Evolutionary conservation across 2,888 invertebrate species (phyloP).

Genomic region (Drosophila greeni): DNA sequence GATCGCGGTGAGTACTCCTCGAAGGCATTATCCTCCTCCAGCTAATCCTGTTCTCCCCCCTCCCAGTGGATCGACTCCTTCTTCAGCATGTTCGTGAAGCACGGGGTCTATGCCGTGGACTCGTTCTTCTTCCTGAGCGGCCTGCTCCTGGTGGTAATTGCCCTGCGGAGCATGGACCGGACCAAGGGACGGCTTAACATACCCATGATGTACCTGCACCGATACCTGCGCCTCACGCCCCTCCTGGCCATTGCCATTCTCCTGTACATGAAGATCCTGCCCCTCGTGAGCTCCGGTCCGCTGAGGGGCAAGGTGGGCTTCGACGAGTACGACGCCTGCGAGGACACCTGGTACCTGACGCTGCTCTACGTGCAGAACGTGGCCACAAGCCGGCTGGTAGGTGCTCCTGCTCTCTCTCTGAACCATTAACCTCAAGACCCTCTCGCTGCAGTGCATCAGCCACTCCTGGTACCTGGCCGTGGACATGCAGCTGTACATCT

Average conservation of each 20-base stretch:
- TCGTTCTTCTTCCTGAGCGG: slow-evolving; percentile 82
- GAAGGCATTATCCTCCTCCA: not conserved
- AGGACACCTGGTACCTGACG: slow-evolving; percentile 78
- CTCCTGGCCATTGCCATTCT: slow-evolving; percentile 79
- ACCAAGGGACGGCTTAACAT: slow-evolving; percentile 61
- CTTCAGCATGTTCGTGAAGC: slow-evolving; percentile 58
- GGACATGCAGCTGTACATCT: slow-evolving; percentile 81
- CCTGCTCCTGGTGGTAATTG: slow-evolving; percentile 78
- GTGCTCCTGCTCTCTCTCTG: not conserved
- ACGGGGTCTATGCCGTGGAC: slow-evolving; percentile 80
- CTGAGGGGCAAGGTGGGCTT: slow-evolving; percentile 67
- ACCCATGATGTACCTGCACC: slow-evolving; percentile 69
- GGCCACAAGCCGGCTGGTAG: slow-evolving; percentile 65
- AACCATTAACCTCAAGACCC: not conserved
- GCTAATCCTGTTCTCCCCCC: not conserved
- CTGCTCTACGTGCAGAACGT: slow-evolving; percentile 79
- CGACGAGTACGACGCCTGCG: slow-evolving; percentile 56
- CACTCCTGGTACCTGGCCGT: slow-evolving; percentile 82
- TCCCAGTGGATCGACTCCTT: slow-evolving; percentile 50
- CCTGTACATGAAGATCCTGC: slow-evolving; percentile 78
- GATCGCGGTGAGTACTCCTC: slow-evolving; percentile 34
- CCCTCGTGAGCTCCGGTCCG: slow-evolving; percentile 79
- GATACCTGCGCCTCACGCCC: slow-evolving; percentile 79
- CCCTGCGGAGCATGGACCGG: slow-evolving; percentile 60
- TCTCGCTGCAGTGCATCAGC: slow-evolving; percentile 77